phyloP scores from a whole-genome alignment of 2,113 vertebrate species.

The Capreolus pygargus region DNA sequence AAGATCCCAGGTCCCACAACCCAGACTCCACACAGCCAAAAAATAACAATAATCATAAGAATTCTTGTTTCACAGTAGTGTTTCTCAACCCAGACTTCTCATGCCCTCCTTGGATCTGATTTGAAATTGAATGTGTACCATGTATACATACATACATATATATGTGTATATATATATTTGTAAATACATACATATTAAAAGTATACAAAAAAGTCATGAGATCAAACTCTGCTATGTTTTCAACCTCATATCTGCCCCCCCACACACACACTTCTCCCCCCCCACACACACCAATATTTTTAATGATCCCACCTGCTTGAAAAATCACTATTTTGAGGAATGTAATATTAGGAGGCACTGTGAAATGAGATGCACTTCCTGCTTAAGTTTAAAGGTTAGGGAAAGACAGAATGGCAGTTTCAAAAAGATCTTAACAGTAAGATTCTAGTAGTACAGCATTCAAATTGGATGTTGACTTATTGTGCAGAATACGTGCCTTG shows the following conservation, averaged over 20 bases:
- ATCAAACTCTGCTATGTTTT: constrained; percentile 12
- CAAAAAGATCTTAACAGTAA: neutral
- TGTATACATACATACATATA: neutral
- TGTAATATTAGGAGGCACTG: neutral
- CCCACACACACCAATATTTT: neutral
- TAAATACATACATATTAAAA: neutral
- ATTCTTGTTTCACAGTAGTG: neutral
- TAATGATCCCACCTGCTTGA: neutral
- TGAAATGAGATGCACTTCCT: neutral
- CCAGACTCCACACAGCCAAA: neutral
- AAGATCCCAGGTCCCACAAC: neutral
- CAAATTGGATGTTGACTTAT: neutral
- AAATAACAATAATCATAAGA: neutral
- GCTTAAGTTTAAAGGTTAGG: neutral
- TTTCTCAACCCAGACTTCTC: neutral
- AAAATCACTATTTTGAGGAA: neutral
- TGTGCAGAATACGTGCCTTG: neutral
- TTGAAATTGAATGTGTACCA: neutral
- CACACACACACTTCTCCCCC: neutral
- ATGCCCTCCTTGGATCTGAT: neutral
- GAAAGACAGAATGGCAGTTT: neutral
- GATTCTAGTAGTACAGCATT: neutral
- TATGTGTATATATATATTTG: neutral
- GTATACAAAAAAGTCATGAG: neutral
- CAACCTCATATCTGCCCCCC: neutral